Base-by-base conservation (phyloP, 2,888 invertebrate genomes). In the Dysmachus trigonus region DNA sequence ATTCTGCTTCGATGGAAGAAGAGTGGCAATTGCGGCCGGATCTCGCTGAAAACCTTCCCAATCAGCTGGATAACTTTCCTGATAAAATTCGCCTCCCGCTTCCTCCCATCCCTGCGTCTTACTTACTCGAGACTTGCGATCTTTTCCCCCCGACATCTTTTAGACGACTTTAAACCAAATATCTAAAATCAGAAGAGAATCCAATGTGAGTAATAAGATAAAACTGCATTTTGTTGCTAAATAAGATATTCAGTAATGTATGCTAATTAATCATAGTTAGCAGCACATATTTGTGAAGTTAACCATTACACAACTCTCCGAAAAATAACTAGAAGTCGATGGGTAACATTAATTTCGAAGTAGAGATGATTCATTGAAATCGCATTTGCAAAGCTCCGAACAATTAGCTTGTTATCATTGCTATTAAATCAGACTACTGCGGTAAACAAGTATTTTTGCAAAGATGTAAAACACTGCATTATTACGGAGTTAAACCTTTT, bases 81-180 rank as follows among this genome's bases (percentile, higher is more conserved):
- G 96, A 92, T 96, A 97, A 92, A 97, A 97, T 92, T 97, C 96
- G 1, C 94, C 95, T 0, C 96, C 96, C 4, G 96, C 97, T 90
- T 96, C 96, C 92, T 97, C 97, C 97, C 96, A 96, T 15, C 96
- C 95, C 89, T 94, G 94, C 3, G 93, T 93, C 88, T 93, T 93
- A 87, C 93, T 93, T 62, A 92, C 91, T 87, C 93, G 93, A 86
- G 93, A 93, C 88, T 94, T 94, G 88, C 93, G 93, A 86, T 93
- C 93, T 86, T 93, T 93, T 73, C 94, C 94, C 1, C 94, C 94
- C 62, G 94, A 94, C 94, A 94, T 94, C 87, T 33, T 82, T 82
- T 31, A n/a, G 18, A 27, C 38, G 33, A 35, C 71, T 87, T 74
- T 86, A 33, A 41, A 85, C 73, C 85, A 74, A 38, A 10, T 51